These are phyloP conservation scores for Zaprionus obscuricornis DNA, from an alignment of 2,888 invertebrate species.

Conservation along the genomic window DNA sequence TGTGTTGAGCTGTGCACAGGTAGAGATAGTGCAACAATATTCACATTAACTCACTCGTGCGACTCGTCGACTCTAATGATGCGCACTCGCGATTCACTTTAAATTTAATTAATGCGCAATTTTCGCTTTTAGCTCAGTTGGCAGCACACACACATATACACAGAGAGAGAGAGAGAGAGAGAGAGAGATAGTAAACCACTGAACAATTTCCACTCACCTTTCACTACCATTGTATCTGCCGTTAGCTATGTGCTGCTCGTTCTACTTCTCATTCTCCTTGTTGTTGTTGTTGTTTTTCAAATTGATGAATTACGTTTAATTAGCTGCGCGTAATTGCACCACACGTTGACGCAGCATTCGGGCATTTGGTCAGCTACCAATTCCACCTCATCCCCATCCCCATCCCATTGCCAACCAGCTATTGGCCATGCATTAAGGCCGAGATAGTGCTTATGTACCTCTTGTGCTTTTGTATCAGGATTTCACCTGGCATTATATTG, in stretches of 20 bases:
- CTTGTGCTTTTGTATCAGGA: too few species aligned
- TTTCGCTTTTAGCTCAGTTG: slow-evolving; percentile 63
- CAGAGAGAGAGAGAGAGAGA: too few species aligned
- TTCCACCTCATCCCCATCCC: neutral
- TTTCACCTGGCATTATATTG: too few species aligned
- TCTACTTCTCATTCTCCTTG: neutral
- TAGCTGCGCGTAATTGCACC: slow-evolving; percentile 55
- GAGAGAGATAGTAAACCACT: too few species aligned
- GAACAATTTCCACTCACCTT: neutral
- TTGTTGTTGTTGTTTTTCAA: slow-evolving; percentile 34
- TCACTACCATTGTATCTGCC: neutral
- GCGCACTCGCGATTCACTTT: slow-evolving; percentile 63
- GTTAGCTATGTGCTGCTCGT: neutral
- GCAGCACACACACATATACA: slow-evolving; percentile 11
- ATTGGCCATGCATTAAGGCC: too few species aligned
- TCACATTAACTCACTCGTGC: slow-evolving; percentile 63
- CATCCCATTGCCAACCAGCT: neutral
- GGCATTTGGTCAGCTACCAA: slow-evolving; percentile 4
- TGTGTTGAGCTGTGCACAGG: neutral
- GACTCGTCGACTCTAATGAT: slow-evolving; percentile 60
- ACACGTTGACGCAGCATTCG: slow-evolving; percentile 27
- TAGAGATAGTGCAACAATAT: slow-evolving; percentile 50
- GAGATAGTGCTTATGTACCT: slow-evolving; percentile 6
- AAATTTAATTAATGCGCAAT: slow-evolving; percentile 72
- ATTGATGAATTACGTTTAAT: slow-evolving; percentile 70